Base-by-base conservation (phyloP, 2,113 vertebrate genomes). In the Ctenodactylus gundi region DNA sequence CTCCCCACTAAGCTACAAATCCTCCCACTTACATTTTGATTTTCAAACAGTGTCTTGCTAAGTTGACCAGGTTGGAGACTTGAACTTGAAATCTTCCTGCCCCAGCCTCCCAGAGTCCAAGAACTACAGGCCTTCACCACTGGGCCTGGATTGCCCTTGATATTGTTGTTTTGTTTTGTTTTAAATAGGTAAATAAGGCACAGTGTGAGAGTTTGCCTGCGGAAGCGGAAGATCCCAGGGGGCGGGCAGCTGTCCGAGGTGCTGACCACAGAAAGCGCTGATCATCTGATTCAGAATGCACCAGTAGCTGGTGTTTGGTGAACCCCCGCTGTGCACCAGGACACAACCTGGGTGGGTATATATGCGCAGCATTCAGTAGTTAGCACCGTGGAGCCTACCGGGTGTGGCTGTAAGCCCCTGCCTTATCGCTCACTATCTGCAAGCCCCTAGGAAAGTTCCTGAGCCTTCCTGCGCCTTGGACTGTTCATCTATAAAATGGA, bases 141-240 rank as follows among this genome's bases (percentile, higher is more conserved):
- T n/a, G n/a, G n/a, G n/a, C n/a, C n/a, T n/a, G n/a, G n/a, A n/a
- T n/a, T n/a, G n/a, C n/a, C n/a, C n/a, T n/a, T n/a, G n/a, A n/a
- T n/a, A n/a, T n/a, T n/a, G n/a, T n/a, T n/a, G n/a, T n/a, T n/a
- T 1, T 78, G 60, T 46, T 41, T 51, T 39, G 44, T 80, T 92
- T 91, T 70, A 64, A 91, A 70, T 23, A 23, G 41, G 49, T 90
- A 80, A 34, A 39, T 23, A 27, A 17, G 51, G 21, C 34, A 39
- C 7, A 41, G 39, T 2, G 1, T 73, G 49, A 64, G 29, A 20
- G 14, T 0, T 4, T n/a, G 29, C 34, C 49, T 13, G 2, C 0
- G 5, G 73, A 57, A 25, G 7, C 0, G 1, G 62, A 29, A 20
- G 53, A 36, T 3, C 4, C 0, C 1, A 12, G 27, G 20, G 3